Evolutionary conservation across 2,888 invertebrate genomes (phyloP), one percentile per base, ranked within the genome.

Genomic region (Lasioglossum marginatum): DNA sequence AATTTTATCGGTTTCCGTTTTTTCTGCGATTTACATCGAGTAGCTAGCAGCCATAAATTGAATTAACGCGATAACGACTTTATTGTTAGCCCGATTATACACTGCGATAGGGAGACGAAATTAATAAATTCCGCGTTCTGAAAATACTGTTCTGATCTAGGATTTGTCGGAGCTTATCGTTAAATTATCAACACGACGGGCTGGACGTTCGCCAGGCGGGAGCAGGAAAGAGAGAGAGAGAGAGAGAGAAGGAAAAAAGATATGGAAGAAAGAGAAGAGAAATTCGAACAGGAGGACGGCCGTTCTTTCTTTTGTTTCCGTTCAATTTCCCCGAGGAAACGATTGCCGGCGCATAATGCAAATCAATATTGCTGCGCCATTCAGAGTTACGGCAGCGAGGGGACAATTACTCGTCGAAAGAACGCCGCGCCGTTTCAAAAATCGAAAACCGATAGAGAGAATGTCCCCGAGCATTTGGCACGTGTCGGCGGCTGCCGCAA

Each of bases 381-480:
- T 57, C 57, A 57, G 57, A 57, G n/a, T 57, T 57, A 57, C 57
- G 57, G 57, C n/a, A n/a, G 57, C 34, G 23, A 45, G 27, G 60
- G 45, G 77, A 78, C 71, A 78, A 81, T 81, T 72, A 63, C 63
- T n/a, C 74, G 63, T 4, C 57, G 57, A n/a, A 57, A 57, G 57
- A 57, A 57, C n/a, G 57, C 57, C n/a, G n/a, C n/a, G 57, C 57
- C n/a, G n/a, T 12, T 12, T 57, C 57, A 57, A 57, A 57, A 57
- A 57, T 57, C 63, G 63, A 63, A 63, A 63, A 63, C 57, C 57
- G 57, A 57, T 57, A n/a, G 57, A 10, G 12, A 4, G 57, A 57
- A n/a, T 4, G 10, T 57, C 12, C n/a, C n/a, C n/a, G 57, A 12
- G 57, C 57, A n/a, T n/a, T 57, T n/a, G n/a, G n/a, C 57, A 8